phyloP scores from a whole-genome alignment of 1,140 invertebrate species.

The Schmidtea mediterranea region DNA sequence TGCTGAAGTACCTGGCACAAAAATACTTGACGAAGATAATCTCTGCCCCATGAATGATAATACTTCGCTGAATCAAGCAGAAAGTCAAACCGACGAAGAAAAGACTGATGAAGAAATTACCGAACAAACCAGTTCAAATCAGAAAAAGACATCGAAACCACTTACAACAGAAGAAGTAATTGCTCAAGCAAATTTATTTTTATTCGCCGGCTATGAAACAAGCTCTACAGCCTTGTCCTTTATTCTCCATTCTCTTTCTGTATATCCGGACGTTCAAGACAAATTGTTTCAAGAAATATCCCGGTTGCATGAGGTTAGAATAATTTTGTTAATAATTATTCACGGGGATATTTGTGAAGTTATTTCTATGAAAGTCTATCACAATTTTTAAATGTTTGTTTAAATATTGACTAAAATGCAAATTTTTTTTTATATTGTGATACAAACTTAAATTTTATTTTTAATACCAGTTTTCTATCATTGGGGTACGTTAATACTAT shows the following conservation, averaged over 20 bases:
- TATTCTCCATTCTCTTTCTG: conserved; percentile 26
- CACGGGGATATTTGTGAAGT: too few species aligned
- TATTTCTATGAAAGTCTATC: too few species aligned
- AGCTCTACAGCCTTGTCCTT: conserved; percentile 28
- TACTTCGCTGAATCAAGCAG: conserved; percentile 2
- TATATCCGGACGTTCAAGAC: conserved; percentile 27
- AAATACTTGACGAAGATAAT: background rate
- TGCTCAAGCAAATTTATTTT: conserved; percentile 15
- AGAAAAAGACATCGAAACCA: background rate
- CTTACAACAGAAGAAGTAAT: conserved; percentile 14
- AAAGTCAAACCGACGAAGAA: conserved; percentile 5
- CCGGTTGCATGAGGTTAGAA: too few species aligned
- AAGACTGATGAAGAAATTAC: conserved; percentile 3
- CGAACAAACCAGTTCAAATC: conserved; percentile 2
- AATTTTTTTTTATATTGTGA: too few species aligned
- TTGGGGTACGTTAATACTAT: too few species aligned
- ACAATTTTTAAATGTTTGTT: background rate
- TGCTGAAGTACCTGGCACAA: background rate
- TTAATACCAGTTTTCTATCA: too few species aligned
- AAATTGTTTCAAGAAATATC: conserved; percentile 27
- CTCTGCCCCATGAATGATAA: background rate
- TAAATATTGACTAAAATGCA: too few species aligned
- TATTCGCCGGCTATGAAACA: conserved; percentile 25
- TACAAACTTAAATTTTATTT: too few species aligned
- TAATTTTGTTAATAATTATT: too few species aligned